These are phyloP conservation scores for Sphaerodactylus townsendi DNA, from an alignment of 2,113 vertebrate genomes.

Conservation along the genomic window DNA sequence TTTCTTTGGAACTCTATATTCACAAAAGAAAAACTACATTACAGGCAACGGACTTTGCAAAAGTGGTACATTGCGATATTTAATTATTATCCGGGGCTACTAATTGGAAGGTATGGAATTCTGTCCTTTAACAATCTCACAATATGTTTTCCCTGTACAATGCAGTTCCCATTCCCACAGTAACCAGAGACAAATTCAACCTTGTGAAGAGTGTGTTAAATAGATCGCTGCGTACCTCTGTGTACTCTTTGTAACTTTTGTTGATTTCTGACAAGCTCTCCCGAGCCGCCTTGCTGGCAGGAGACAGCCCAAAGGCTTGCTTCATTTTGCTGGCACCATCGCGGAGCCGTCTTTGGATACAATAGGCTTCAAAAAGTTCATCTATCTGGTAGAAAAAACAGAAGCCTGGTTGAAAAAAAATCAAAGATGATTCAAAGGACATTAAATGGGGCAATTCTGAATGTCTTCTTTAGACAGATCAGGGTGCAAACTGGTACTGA, in stretches of 20 bases:
- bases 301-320: constrained; percentile 92
- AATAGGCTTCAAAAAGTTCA: constrained; percentile 96
- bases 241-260: constrained; percentile 92
- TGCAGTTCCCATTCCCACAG: neutral
- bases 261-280: constrained; percentile 93
- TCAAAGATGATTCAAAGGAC: neutral
- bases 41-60: neutral
- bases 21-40: neutral
- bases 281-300: constrained; percentile 90
- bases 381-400: constrained; percentile 82
- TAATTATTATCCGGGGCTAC: neutral
- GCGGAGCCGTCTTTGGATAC: constrained; percentile 93
- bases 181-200: constrained; percentile 18
- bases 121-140: neutral
- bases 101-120: neutral
- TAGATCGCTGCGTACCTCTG: constrained; percentile 79
- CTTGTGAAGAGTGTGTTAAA: neutral
- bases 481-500: constrained; percentile 9
- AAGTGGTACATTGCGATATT: neutral
- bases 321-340: constrained; percentile 98
- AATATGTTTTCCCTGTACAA: neutral
- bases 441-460: neutral
- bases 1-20: neutral
- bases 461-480: neutral
- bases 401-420: neutral